A percentile compares a stretch with the other conserved stretches of the same genome.
These are phyloP conservation scores for Carterocephalus palaemon DNA, from an alignment of 2,888 invertebrate genomes.

Conservation along the genomic window DNA sequence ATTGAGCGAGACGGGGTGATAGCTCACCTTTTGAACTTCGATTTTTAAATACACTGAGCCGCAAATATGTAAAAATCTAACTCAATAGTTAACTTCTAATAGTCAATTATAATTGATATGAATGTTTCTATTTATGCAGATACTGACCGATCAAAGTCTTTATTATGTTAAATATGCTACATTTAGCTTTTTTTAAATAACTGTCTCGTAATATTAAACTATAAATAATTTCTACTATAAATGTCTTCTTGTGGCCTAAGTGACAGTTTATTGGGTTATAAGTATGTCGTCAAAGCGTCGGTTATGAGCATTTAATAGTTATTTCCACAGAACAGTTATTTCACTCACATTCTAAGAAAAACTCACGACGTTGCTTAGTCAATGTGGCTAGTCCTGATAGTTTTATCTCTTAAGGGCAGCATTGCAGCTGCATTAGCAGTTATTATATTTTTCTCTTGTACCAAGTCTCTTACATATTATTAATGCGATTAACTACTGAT, in stretches of 20 bases:
- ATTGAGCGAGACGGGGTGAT: constrained; percentile 33
- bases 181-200: background rate
- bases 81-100: no score
- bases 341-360: constrained; percentile 64
- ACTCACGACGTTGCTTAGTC: constrained; percentile 26
- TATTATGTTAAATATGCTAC: background rate
- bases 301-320: constrained; percentile 58
- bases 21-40: constrained; percentile 7
- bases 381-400: background rate
- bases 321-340: constrained; percentile 57
- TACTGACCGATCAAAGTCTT: background rate
- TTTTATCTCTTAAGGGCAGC: no score
- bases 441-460: no score
- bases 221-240: constrained; percentile 41
- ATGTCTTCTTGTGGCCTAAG: constrained; percentile 44
- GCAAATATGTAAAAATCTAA: no score
- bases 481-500: no score
- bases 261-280: constrained; percentile 57
- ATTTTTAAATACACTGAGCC: no score
- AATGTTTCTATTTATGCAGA: background rate
- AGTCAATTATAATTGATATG: no score
- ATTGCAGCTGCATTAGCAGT: no score
- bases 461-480: no score
- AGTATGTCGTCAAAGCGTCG: constrained; percentile 53
- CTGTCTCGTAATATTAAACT: constrained; percentile 22